Conservation (phyloP, 2,888 invertebrate species). For the Philopedon plagiatum region DNA sequence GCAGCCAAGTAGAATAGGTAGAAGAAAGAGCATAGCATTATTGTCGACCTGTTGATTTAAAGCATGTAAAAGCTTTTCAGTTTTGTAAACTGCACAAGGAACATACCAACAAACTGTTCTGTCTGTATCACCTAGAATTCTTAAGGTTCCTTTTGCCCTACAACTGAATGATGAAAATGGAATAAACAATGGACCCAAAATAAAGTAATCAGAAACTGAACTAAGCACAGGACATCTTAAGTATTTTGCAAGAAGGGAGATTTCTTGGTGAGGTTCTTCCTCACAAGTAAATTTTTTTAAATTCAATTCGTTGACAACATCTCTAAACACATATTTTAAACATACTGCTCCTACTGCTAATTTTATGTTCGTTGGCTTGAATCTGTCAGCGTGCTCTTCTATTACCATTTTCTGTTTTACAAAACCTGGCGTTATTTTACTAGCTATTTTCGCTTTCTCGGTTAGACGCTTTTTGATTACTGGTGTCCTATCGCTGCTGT, state of each 20-base stretch:
- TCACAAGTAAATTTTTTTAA: constrained; percentile 77
- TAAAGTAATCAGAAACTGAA: constrained; percentile 94
- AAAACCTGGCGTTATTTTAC: neutral
- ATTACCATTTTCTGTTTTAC: neutral
- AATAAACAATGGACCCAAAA: constrained; percentile 87
- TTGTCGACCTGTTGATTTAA: constrained; percentile 66
- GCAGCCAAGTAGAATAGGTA: constrained; percentile 90
- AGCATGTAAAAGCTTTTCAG: constrained; percentile 77
- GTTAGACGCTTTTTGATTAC: neutral
- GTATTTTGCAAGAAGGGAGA: constrained; percentile 84
- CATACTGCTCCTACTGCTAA: constrained; percentile 71
- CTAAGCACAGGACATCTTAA: constrained; percentile 90
- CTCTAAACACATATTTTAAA: constrained; percentile 81
- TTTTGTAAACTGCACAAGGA: constrained; percentile 79
- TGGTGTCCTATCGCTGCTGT: neutral
- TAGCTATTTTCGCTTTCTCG: neutral
- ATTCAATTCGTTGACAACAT: constrained; percentile 77
- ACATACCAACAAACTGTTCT: constrained; percentile 65
- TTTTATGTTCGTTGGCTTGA: too few species aligned
- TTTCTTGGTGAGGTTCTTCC: constrained; percentile 91
- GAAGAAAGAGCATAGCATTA: constrained; percentile 72
- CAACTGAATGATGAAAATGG: constrained; percentile 78
- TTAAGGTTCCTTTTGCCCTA: neutral
- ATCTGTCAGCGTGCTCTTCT: too few species aligned
- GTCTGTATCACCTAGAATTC: constrained; percentile 11